Base-by-base conservation (phyloP, 2,797 vertebrate species). In the Pygocentrus nattereri region DNA sequence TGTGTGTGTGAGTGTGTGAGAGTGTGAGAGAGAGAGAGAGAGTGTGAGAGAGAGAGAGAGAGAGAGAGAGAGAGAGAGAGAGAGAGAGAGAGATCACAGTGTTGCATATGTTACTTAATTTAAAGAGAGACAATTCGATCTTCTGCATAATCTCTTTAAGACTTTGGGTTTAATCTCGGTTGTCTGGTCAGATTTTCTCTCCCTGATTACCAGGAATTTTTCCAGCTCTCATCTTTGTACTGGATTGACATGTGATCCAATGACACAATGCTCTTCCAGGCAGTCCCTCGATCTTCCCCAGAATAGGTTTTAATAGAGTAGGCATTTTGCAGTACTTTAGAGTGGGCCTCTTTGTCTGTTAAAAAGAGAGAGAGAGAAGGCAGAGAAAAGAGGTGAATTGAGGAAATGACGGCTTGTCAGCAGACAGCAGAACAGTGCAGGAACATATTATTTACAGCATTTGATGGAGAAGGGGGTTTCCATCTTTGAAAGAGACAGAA, bases 71-170 rank as follows among this genome's bases (percentile, higher is more conserved):
- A 59, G n/a, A 58, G 64, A 4, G 64, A 67, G 47, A 56, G 76
- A 27, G 52, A 69, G 72, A 49, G 59, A 44, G n/a, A 59, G 52
- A 47, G 44, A 74, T 76, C 50, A 80, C 23, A 69, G 68, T 74
- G 13, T 59, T 71, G 64, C 65, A 79, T 75, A 81, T 76, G 78
- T 59, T 83, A 69, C 58, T 64, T 82, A 38, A 74, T 34, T 69
- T 78, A 67, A 67, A 80, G 44, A 47, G 52, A 86, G 18, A 58
- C 72, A 84, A 59, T 73, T 75, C 27, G 1, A 76, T 77, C 61
- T 44, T 74, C 73, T 77, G 71, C 65, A 72, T 84, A 81, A 83
- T 84, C 72, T 84, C 56, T 84, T 76, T 80, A 71, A 72, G 68
- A 74, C 19, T 76, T 74, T 61, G 78, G 47, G 67, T 5, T 15